A percentile compares a stretch with the other conserved stretches of the same genome.
phyloP scores from a whole-genome alignment of 2,113 vertebrate species.

The Deroptyus accipitrinus region DNA sequence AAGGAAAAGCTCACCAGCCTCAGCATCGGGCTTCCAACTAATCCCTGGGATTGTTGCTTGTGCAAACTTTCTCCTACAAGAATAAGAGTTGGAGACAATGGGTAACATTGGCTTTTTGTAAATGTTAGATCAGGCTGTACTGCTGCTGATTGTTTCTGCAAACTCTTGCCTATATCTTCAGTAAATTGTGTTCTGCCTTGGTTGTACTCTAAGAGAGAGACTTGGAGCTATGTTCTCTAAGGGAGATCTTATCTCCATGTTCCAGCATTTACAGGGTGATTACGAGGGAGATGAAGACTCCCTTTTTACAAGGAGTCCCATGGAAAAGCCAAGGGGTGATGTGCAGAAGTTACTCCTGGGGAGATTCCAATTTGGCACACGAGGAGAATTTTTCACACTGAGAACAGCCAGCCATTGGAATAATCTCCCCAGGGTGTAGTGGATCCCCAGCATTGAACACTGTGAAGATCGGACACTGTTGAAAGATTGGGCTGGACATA shows the following conservation, averaged over 20 bases:
- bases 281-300: background rate
- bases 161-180: background rate
- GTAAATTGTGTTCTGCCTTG: background rate
- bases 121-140: background rate
- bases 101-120: accelerated
- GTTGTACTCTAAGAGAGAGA: background rate
- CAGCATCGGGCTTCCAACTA: background rate
- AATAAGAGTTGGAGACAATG: background rate
- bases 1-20: background rate
- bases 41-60: background rate
- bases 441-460: background rate
- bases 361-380: background rate
- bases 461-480: background rate
- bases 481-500: background rate
- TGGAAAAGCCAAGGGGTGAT: background rate
- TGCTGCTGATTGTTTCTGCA: background rate
- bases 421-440: background rate
- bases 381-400: background rate
- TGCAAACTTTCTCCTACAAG: background rate
- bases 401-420: background rate
- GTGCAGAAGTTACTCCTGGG: background rate
- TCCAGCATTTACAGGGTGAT: background rate
- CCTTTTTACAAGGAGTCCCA: background rate
- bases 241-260: background rate
- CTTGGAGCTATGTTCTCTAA: background rate